Conservation (phyloP, 1,140 invertebrate species). For the Oscheius sp. region DNA sequence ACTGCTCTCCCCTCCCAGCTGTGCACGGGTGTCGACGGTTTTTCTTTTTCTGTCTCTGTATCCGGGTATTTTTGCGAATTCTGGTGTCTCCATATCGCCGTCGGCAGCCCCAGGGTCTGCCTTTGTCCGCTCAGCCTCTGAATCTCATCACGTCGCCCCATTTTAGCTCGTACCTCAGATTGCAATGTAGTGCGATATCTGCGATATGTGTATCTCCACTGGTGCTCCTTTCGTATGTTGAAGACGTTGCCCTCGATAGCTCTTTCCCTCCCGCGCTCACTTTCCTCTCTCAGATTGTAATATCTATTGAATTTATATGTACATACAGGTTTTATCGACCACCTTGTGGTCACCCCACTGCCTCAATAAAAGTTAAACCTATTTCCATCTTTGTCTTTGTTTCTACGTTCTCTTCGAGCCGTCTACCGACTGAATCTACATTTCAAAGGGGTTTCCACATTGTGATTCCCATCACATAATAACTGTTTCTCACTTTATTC, state of each 20-base stretch:
- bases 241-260: too few relatives aligned
- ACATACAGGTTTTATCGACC: background rate
- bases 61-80: conserved; percentile 2
- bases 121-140: conserved; percentile 5
- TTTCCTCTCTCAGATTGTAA: background rate
- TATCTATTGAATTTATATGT: background rate
- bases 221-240: background rate
- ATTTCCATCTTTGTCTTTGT: too few relatives aligned
- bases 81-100: conserved; percentile 35
- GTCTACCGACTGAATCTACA: too few relatives aligned
- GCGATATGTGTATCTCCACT: too few relatives aligned
- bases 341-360: background rate
- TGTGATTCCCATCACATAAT: too few relatives aligned
- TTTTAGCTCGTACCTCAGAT: conserved; percentile 1
- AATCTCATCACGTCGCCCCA: background rate
- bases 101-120: conserved; percentile 15
- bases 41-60: background rate
- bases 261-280: too few relatives aligned
- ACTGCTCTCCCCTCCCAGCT: background rate
- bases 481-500: too few relatives aligned
- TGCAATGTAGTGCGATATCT: background rate
- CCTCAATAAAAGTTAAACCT: conserved; percentile 13
- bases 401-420: too few relatives aligned
- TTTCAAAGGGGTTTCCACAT: too few relatives aligned
- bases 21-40: too few relatives aligned